These are phyloP conservation scores for Aspiorhynchus laticeps DNA, from an alignment of 2,113 vertebrate species.

Conservation along the genomic window DNA sequence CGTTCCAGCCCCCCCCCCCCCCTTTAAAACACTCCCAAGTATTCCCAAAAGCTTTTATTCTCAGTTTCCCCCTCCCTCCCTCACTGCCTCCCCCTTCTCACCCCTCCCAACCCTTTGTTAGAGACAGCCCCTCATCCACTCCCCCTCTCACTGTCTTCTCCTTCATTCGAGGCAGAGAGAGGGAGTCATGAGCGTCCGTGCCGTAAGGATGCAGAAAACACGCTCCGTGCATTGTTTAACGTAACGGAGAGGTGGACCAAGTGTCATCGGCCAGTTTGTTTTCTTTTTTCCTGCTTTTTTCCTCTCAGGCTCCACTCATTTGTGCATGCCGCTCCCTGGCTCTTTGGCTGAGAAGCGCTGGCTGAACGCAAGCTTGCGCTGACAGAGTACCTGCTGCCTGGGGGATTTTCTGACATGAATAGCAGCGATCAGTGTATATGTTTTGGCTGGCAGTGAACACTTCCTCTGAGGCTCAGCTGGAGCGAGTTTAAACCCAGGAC, in stretches of 20 bases:
- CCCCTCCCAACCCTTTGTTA: constrained; percentile 68
- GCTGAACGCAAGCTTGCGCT: constrained; percentile 59
- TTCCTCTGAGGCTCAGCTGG: constrained; percentile 58
- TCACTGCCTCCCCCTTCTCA: constrained; percentile 65
- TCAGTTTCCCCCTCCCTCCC: constrained; percentile 55
- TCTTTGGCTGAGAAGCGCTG: constrained; percentile 30
- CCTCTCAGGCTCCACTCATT: constrained; percentile 32
- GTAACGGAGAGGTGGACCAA: constrained; percentile 21
- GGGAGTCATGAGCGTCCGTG: constrained; percentile 40
- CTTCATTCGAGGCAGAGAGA: constrained; percentile 56
- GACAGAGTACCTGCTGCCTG: constrained; percentile 74
- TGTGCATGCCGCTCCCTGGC: constrained; percentile 52
- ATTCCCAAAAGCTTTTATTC: constrained; percentile 72
- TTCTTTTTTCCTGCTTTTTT: background rate
- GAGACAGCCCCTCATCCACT: constrained; percentile 57
- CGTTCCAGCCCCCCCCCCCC: constrained; percentile 44
- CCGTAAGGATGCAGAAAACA: constrained; percentile 45
- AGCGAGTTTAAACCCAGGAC: constrained; percentile 58
- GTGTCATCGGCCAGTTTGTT: constrained; percentile 35
- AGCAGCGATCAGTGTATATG: constrained; percentile 64
- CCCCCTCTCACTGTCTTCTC: constrained; percentile 54
- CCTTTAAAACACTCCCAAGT: constrained; percentile 65
- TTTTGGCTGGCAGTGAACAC: constrained; percentile 66
- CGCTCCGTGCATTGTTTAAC: constrained; percentile 1
- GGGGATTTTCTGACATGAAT: constrained; percentile 66